Percentiles rank a stretch among this genome's conserved stretches.
Evolutionary conservation across 2,888 invertebrate species (phyloP).

Genomic region (Lithosia quadra): DNA sequence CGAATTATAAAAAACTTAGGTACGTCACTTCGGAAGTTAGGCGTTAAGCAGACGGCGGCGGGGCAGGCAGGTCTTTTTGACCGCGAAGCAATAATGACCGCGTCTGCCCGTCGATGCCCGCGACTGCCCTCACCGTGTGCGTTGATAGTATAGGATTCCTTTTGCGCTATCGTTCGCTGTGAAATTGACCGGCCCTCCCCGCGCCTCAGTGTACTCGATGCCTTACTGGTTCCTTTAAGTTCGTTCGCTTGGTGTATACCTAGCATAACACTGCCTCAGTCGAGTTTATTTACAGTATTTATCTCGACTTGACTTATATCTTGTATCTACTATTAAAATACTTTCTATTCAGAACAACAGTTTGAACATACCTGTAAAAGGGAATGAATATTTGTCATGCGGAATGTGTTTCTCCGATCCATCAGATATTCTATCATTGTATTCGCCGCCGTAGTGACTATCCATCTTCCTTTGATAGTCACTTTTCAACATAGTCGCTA

Average conservation of each 20-base stretch:
- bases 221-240: background rate
- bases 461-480: conserved; percentile 85
- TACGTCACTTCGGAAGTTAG: background rate
- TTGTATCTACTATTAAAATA: background rate
- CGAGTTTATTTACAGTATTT: too few relatives aligned
- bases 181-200: too few relatives aligned
- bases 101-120: too few relatives aligned
- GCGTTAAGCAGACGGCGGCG: too few relatives aligned
- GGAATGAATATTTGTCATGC: conserved; percentile 93
- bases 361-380: conserved; percentile 89
- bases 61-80: too few relatives aligned
- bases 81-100: too few relatives aligned
- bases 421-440: conserved; percentile 89
- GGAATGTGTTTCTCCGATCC: conserved; percentile 90
- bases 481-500: conserved; percentile 84
- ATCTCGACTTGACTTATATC: too few relatives aligned
- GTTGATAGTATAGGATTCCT: too few relatives aligned
- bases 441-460: conserved; percentile 81
- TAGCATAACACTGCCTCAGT: background rate
- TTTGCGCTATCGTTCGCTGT: too few relatives aligned
- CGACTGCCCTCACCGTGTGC: too few relatives aligned
- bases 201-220: too few relatives aligned
- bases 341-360: background rate
- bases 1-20: too few relatives aligned
- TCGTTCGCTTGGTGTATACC: background rate